Base-by-base conservation (phyloP, 1,140 invertebrate species). In the Maconellicoccus hirsutus region DNA sequence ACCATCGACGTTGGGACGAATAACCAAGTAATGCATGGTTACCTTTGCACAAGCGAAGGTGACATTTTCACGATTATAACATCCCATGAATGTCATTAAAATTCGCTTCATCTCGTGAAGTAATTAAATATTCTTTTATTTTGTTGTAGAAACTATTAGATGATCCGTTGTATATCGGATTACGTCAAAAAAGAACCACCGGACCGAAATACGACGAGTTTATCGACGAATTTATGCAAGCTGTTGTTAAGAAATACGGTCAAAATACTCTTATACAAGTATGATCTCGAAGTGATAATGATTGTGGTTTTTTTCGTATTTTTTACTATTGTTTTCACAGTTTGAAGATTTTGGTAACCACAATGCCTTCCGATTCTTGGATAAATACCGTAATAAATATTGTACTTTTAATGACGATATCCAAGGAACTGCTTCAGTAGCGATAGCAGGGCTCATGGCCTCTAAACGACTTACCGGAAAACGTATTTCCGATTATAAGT, bases 381-480 rank as follows among this genome's bases (percentile, higher is more conserved):
- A 93, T 72, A 94, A 91, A 78, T 98, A 96, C 78, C 82, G 89
- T 71, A 81, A 90, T 72, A 82, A 85, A 59, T 97, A 95, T 76
- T 96, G 94, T 77, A 96, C 93, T 7, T 98, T 98, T 77, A 98
- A 98, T 77, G 95, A 98, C 78, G 95, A 98, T 77, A 97, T 98
- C 78, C 94, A 98, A 81, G 94, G 95, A 23, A 98, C 95, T 0
- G 95, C 95, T 0, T 86, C 90, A 26, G 94, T 97, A 0, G 92
- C 92, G 14, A 91, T 96, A 0, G 93, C 93, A 25, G 95, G 95
- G 4, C 80, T 98, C 6, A 79, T 95, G 38, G 92, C 93, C 0
- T 88, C 91, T 0, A 84, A 89, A 59, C 83, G 90, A 75, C 82
- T 96, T 19, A 95, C 92, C 0, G 85, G 85, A 39, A 89, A 85